Evolutionary conservation across 2,888 invertebrate genomes (phyloP), one percentile per base, ranked within the genome.

Genomic region (Conus canariensis): DNA sequence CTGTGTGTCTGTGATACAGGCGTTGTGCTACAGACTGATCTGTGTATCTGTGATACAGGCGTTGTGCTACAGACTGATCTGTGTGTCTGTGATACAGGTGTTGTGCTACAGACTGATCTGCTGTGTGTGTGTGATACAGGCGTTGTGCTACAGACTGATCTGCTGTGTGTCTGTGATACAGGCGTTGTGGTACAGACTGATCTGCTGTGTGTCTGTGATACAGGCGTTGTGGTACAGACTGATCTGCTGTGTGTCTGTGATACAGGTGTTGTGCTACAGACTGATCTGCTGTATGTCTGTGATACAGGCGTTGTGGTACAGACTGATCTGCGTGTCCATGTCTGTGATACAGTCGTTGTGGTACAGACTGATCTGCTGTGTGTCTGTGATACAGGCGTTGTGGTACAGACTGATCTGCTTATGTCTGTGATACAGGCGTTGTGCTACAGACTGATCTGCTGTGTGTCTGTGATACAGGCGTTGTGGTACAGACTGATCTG

Each of bases 221-320:
- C 90, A 90, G 90, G 90, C 90, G 0, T 30, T 90, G 87, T 87
- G 85, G 19, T 90, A 88, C 80, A 60, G 82, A 25, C 87, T 90
- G 59, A 30, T 30, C 30, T 30, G 30, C 30, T 30, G 30, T 30
- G 30, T 30, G 30, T 30, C 30, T 30, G 2, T 30, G 30, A 30
- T 30, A 7, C 90, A 90, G 90, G 90, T 89, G 0, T 30, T 90
- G 87, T 87, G 85, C 22, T 90, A 88, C 80, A 60, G 82, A 25
- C 87, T 90, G 59, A 30, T 30, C 30, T 30, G 30, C 30, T 30
- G 30, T 30, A 2, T 30, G 30, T 30, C 30, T 30, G 30, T 30
- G 30, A 30, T 30, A 7, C 90, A 90, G 90, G 90, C 90, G 0
- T 30, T 90, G 87, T 87, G 85, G 19, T 90, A 88, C 80, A 60